Evolutionary conservation across 2,888 invertebrate species (phyloP).

Genomic region (Drosophila tanythrix): DNA sequence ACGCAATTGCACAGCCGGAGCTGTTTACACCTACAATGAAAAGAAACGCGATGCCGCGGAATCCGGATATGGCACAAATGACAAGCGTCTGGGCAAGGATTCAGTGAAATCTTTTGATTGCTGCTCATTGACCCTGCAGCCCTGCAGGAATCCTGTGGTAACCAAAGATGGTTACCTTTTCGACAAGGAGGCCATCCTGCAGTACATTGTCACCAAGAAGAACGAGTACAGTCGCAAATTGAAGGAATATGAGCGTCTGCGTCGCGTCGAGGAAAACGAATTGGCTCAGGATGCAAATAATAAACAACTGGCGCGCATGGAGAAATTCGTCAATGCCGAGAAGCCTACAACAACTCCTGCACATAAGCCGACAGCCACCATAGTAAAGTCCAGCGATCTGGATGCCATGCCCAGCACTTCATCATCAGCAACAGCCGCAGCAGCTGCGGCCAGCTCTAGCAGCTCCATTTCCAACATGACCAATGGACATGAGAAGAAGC

Average conservation of each 20-base stretch:
- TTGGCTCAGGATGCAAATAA: slow-evolving; percentile 86
- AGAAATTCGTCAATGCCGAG: slow-evolving; percentile 93
- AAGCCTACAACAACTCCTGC: slow-evolving; percentile 85
- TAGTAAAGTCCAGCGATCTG: slow-evolving; percentile 36
- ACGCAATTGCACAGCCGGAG: slow-evolving; percentile 98
- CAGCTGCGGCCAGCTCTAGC: slow-evolving; percentile 14
- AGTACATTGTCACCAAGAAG: slow-evolving; percentile 97
- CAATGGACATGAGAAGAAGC: slow-evolving; percentile 90
- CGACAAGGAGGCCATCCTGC: slow-evolving; percentile 98
- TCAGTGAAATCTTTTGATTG: slow-evolving; percentile 96
- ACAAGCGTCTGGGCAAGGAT: slow-evolving; percentile 92
- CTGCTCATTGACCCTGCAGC: slow-evolving; percentile 98
- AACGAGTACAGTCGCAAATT: slow-evolving; percentile 94
- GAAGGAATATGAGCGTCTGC: slow-evolving; percentile 96
- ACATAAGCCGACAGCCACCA: slow-evolving; percentile 49
- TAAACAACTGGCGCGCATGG: slow-evolving; percentile 88
- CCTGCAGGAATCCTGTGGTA: slow-evolving; percentile 96
- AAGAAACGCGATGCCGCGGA: slow-evolving; percentile 97
- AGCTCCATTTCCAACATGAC: slow-evolving; percentile 89
- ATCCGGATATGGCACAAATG: slow-evolving; percentile 93
- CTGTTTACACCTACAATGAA: slow-evolving; percentile 99
- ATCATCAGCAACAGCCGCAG: slow-evolving; percentile 48
- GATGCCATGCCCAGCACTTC: slow-evolving; percentile 42
- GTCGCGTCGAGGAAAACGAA: slow-evolving; percentile 90
- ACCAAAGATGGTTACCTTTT: slow-evolving; percentile 96